phyloP scores from a whole-genome alignment of 2,888 invertebrate species.

The Lasioglossum morio region DNA sequence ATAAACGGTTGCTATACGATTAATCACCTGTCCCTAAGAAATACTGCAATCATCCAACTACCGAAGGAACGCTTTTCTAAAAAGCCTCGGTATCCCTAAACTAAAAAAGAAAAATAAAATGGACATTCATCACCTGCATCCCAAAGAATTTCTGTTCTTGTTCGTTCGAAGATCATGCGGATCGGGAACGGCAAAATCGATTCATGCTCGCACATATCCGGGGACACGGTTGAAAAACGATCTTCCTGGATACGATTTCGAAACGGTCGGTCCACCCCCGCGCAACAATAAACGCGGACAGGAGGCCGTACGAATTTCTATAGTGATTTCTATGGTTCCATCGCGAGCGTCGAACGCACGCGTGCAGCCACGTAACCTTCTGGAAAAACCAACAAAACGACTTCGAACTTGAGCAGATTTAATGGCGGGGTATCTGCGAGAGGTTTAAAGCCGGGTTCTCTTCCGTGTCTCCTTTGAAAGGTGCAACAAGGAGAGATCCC shows the following conservation, averaged over 20 bases:
- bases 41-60: not conserved
- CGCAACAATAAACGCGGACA: not conserved
- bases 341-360: conserved; percentile 55
- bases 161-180: conserved; percentile 44
- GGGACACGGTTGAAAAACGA: conserved; percentile 70
- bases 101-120: conserved; percentile 9
- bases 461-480: conserved; percentile 72
- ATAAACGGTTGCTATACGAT: not conserved
- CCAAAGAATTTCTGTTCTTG: conserved; percentile 44
- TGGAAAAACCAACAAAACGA: conserved; percentile 81
- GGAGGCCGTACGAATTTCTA: conserved; percentile 53
- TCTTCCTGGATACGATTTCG: conserved; percentile 58
- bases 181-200: conserved; percentile 69
- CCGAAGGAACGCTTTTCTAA: not conserved
- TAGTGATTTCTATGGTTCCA: conserved; percentile 47
- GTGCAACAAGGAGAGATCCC: conserved; percentile 69
- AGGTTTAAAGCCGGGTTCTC: conserved; percentile 57
- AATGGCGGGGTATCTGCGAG: conserved; percentile 68
- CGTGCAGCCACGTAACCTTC: conserved; percentile 63
- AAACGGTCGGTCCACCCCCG: conserved; percentile 17
- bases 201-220: conserved; percentile 68
- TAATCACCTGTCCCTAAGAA: not conserved
- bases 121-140: conserved; percentile 58
- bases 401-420: conserved; percentile 78
- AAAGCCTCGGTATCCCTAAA: not conserved